Percentiles rank a stretch among this genome's conserved stretches.
phyloP scores from a whole-genome alignment of 1,140 invertebrate species.

The Galendromus occidentalis region DNA sequence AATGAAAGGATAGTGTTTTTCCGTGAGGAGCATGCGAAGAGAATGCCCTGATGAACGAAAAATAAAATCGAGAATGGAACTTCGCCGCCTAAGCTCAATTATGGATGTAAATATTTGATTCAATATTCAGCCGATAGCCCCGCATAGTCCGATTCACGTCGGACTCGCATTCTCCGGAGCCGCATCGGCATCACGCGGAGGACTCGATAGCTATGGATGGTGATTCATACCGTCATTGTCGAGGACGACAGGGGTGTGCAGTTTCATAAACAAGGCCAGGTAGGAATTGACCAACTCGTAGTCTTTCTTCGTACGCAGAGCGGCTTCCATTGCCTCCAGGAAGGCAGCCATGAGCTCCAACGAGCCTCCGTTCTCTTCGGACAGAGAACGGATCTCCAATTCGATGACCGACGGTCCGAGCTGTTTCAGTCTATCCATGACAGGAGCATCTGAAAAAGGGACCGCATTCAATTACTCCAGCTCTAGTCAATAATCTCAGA shows the following conservation, averaged over 20 bases:
- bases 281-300: constrained; percentile 85
- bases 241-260: constrained; percentile 45
- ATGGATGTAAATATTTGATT: too few species aligned
- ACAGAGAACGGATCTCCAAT: constrained; percentile 62
- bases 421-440: constrained; percentile 51
- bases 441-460: constrained; percentile 25
- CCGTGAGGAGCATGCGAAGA: too few species aligned
- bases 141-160: too few species aligned
- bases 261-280: constrained; percentile 71
- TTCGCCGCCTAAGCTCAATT: too few species aligned
- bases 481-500: too few species aligned
- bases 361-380: constrained; percentile 45
- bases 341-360: constrained; percentile 50
- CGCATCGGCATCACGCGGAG: too few species aligned
- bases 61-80: too few species aligned
- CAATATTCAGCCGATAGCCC: too few species aligned
- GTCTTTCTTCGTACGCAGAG: constrained; percentile 52
- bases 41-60: too few species aligned
- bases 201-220: not conserved
- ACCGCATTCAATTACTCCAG: too few species aligned
- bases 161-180: too few species aligned
- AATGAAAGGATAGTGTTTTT: not conserved
- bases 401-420: constrained; percentile 68
- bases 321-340: constrained; percentile 47
- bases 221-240: constrained; percentile 26